Evolutionary conservation across 1,140 invertebrate genomes (phyloP), one percentile per base, ranked within the genome.

Genomic region (Trialeurodes vaporariorum): DNA sequence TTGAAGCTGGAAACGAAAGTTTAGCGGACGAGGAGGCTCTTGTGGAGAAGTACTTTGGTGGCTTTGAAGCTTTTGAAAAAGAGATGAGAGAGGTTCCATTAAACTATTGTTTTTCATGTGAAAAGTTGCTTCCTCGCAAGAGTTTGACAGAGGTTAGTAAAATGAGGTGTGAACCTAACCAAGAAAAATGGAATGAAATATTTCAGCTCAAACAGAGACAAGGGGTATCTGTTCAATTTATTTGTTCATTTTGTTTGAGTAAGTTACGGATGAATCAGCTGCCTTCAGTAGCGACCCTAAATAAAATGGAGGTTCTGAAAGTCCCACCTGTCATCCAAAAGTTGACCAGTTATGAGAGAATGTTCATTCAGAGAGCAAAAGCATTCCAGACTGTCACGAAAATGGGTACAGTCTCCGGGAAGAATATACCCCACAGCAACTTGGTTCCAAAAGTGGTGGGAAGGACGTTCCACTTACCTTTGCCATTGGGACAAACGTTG

Each of bases 331-430:
- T 68, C 65, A 65, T 76, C 61, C 2, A 25, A 27, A 24, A 17
- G 23, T 68, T 75, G 40, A 75, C 75, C 70, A 65, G 70, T 25
- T 72, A 70, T 63, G 73, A 75, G 66, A 72, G 72, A 69, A 70
- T 73, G 2, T 68, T 75, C 64, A 75, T 76, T 61, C 73, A 78
- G 69, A 66, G 73, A 72, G 76, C 73, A 21, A 76, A 76, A 72
- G 74, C 75, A 23, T 76, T 76, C 68, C 73, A 76, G n/a, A n/a
- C n/a, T n/a, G n/a, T n/a, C n/a, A n/a, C n/a, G n/a, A n/a, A n/a
- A n/a, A n/a, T n/a, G n/a, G 73, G 68, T 69, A 13, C 75, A 11
- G 72, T 75, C 12, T 75, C 21, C 60, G 69, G 26, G 74, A 74
- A 27, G 76, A 76, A 61, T 74, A 26, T 73, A 67, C 2, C 75